phyloP scores from a whole-genome alignment of 2,113 vertebrate species.

The Xiphophorus maculatus region DNA sequence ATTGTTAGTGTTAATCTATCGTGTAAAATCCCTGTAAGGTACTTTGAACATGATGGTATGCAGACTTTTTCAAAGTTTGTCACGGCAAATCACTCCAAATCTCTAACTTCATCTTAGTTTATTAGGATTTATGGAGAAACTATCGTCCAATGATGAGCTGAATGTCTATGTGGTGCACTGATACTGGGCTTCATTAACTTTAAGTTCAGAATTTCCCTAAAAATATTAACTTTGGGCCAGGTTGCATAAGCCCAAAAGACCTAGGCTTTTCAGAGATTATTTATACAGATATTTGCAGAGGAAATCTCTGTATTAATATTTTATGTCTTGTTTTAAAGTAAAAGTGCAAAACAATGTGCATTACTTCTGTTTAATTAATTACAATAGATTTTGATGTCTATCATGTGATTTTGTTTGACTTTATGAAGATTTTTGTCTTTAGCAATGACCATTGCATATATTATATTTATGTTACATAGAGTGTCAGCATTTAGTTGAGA shows the following conservation, averaged over 20 bases:
- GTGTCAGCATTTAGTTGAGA: conserved; percentile 38
- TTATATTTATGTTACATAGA: conserved; percentile 13
- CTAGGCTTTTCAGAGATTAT: too few species aligned
- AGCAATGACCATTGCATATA: conserved; percentile 24
- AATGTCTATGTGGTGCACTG: too few species aligned
- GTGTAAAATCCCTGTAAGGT: too few species aligned
- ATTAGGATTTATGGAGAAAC: too few species aligned
- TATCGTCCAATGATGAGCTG: too few species aligned
- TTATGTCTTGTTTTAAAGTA: not conserved
- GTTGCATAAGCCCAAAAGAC: too few species aligned
- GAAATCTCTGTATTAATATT: not conserved
- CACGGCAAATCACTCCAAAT: not conserved
- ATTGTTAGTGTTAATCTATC: not conserved
- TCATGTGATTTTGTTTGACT: conserved; percentile 21
- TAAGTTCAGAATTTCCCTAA: too few species aligned
- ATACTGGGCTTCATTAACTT: not conserved
- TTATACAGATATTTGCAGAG: too few species aligned
- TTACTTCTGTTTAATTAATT: conserved; percentile 9
- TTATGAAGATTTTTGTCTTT: conserved; percentile 26
- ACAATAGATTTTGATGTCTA: conserved; percentile 1
- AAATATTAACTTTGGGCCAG: too few species aligned
- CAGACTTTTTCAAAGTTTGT: not conserved
- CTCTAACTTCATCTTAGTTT: not conserved
- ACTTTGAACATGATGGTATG: not conserved
- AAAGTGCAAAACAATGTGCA: not conserved